A percentile compares a stretch with the other conserved stretches of the same genome.
phyloP scores from a whole-genome alignment of 2,888 invertebrate genomes.

The Andrena praecox region DNA sequence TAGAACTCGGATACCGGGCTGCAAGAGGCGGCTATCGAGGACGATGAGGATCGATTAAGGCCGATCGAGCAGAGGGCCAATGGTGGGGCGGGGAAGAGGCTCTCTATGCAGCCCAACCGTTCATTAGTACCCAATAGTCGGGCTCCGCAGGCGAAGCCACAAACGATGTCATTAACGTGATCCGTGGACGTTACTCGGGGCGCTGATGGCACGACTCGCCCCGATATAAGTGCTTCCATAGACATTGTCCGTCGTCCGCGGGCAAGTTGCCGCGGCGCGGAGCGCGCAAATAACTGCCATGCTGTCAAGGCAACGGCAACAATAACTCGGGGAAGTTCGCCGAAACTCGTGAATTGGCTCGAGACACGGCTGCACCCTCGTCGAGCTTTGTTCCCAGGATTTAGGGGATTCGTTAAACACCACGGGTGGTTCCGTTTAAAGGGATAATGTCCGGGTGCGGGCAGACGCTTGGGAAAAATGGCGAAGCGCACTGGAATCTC shows the following conservation, averaged over 20 bases:
- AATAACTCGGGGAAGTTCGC: neutral
- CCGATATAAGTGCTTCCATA: slow-evolving; percentile 12
- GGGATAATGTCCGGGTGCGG: neutral
- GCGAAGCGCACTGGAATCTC: neutral
- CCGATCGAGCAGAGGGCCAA: slow-evolving; percentile 38
- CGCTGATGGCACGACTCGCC: slow-evolving; percentile 1
- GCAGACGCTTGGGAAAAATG: neutral
- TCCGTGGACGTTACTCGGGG: slow-evolving; percentile 30
- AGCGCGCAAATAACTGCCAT: neutral
- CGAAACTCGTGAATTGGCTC: neutral
- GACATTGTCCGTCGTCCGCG: neutral
- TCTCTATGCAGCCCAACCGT: slow-evolving; percentile 8
- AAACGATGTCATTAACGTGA: slow-evolving; percentile 55
- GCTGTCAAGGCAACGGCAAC: neutral
- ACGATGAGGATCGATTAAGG: slow-evolving; percentile 57
- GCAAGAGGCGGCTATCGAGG: slow-evolving; percentile 10
- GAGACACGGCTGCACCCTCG: too few relatives aligned
- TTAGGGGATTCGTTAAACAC: neutral
- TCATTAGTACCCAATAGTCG: slow-evolving; percentile 39
- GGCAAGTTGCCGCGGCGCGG: neutral
- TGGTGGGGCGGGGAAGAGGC: neutral
- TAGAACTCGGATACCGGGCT: neutral
- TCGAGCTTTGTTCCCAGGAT: neutral
- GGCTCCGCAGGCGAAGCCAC: slow-evolving; percentile 6
- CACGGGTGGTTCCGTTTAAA: neutral